A percentile compares a stretch with the other conserved stretches of the same genome.
Conservation (phyloP, 2,113 vertebrate species). For the Callipepla squamata region DNA sequence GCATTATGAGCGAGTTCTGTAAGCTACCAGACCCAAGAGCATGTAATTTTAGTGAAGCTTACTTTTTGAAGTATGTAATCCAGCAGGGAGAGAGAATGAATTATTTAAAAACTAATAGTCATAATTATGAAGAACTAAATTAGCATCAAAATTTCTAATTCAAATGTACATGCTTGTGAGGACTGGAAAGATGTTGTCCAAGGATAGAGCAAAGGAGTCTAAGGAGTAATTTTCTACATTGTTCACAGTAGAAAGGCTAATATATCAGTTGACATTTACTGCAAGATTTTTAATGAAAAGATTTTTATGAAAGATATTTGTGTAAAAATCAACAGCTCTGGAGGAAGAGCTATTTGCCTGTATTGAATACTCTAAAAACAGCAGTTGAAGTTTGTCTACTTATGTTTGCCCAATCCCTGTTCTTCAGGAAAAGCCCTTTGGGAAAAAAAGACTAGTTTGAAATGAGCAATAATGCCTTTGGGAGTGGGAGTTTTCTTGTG, state of each 20-base stretch:
- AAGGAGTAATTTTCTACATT: neutral
- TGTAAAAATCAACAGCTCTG: neutral
- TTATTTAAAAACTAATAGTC: slow-evolving; percentile 64
- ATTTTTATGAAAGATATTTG: neutral
- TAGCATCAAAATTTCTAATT: slow-evolving; percentile 52
- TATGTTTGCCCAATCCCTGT: neutral
- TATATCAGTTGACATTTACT: slow-evolving; percentile 3
- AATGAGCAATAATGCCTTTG: neutral
- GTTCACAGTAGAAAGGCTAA: neutral
- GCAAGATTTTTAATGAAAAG: neutral
- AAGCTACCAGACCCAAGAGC: slow-evolving; percentile 37
- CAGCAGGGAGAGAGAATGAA: neutral
- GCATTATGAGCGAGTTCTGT: slow-evolving; percentile 42
- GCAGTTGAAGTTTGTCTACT: neutral
- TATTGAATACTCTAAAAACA: neutral
- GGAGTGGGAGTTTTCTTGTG: neutral
- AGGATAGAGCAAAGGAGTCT: neutral
- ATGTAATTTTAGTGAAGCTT: slow-evolving; percentile 56
- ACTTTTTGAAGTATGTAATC: slow-evolving; percentile 60
- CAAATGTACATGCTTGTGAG: slow-evolving; percentile 39
- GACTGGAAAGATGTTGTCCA: neutral
- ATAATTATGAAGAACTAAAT: slow-evolving; percentile 55
- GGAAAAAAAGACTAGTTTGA: slow-evolving; percentile 6
- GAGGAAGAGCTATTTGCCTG: neutral
- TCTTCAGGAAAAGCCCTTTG: neutral